These are phyloP conservation scores for Paedocypris sp. DNA, from an alignment of 2,113 vertebrate genomes.

Conservation along the genomic window DNA sequence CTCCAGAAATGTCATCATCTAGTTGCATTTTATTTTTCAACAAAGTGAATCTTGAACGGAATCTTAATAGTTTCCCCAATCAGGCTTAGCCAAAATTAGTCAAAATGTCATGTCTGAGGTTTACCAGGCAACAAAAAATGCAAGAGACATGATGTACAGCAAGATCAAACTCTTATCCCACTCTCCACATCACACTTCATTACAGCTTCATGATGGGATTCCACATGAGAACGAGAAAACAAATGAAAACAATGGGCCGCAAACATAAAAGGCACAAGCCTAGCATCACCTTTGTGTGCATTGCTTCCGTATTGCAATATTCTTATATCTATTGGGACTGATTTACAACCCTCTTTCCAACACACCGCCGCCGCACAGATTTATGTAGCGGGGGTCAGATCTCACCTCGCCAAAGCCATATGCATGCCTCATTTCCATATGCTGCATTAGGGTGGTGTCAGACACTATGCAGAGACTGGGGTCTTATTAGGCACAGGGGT, in stretches of 20 bases:
- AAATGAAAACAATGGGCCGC: slow-evolving; percentile 33
- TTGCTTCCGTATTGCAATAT: slow-evolving; percentile 31
- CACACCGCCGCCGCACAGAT: slow-evolving; percentile 27
- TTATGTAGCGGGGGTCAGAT: slow-evolving; percentile 38
- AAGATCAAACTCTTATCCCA: slow-evolving; percentile 32
- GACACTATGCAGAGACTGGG: slow-evolving; percentile 38
- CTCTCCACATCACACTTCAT: slow-evolving; percentile 24
- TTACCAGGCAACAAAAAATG: too few relatives aligned
- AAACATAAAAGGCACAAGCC: slow-evolving; percentile 29
- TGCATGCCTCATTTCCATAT: slow-evolving; percentile 44
- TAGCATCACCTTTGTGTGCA: slow-evolving; percentile 20
- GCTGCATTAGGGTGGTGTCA: slow-evolving; percentile 41
- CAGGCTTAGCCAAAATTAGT: too few relatives aligned
- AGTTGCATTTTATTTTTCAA: too few relatives aligned
- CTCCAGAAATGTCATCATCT: too few relatives aligned
- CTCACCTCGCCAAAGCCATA: slow-evolving; percentile 37
- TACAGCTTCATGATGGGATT: slow-evolving; percentile 35
- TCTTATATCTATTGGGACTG: slow-evolving; percentile 38
- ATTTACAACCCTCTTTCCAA: slow-evolving; percentile 39
- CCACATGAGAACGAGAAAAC: slow-evolving; percentile 29
- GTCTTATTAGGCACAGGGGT: slow-evolving; percentile 54
- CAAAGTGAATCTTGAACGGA: too few relatives aligned
- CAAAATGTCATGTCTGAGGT: too few relatives aligned
- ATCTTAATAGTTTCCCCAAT: too few relatives aligned
- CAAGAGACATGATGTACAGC: slow-evolving; percentile 34